A percentile compares a stretch with the other conserved stretches of the same genome.
phyloP scores from a whole-genome alignment of 1,140 invertebrate species.

The Lepidurus apus region DNA sequence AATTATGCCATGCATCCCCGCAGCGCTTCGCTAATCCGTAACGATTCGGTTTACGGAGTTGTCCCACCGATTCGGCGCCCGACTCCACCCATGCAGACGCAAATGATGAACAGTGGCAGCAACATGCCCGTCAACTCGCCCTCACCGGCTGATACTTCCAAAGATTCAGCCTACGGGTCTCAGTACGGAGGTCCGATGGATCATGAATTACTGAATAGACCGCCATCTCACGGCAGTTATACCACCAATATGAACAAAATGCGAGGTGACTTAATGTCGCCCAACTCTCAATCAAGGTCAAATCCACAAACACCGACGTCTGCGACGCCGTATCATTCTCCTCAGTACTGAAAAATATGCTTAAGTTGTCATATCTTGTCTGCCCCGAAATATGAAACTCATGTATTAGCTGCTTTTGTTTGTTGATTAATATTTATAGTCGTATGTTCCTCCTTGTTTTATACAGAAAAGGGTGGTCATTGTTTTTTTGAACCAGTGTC shows the following conservation, averaged over 20 bases:
- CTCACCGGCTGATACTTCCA: slow-evolving; percentile 29
- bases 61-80: slow-evolving; percentile 15
- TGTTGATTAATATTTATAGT: neutral
- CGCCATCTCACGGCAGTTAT: slow-evolving; percentile 14
- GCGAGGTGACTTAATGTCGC: slow-evolving; percentile 29
- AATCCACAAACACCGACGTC: slow-evolving; percentile 1
- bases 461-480: neutral
- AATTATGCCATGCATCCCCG: slow-evolving; percentile 17
- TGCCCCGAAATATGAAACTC: neutral
- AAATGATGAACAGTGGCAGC: slow-evolving; percentile 14
- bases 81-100: neutral
- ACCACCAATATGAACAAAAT: slow-evolving; percentile 27
- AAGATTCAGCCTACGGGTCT: slow-evolving; percentile 32
- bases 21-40: neutral
- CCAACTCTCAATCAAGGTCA: slow-evolving; percentile 14
- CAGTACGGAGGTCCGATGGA: neutral
- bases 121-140: slow-evolving; percentile 10
- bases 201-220: slow-evolving; percentile 17
- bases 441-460: slow-evolving; percentile 9
- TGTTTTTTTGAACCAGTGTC: slow-evolving; percentile 19
- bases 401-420: neutral
- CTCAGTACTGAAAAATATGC: neutral
- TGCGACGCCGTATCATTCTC: slow-evolving; percentile 3
- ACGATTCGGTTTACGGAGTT: slow-evolving; percentile 9
- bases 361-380: neutral